phyloP scores from a whole-genome alignment of 2,113 vertebrate species.

The Meriones unguiculatus region DNA sequence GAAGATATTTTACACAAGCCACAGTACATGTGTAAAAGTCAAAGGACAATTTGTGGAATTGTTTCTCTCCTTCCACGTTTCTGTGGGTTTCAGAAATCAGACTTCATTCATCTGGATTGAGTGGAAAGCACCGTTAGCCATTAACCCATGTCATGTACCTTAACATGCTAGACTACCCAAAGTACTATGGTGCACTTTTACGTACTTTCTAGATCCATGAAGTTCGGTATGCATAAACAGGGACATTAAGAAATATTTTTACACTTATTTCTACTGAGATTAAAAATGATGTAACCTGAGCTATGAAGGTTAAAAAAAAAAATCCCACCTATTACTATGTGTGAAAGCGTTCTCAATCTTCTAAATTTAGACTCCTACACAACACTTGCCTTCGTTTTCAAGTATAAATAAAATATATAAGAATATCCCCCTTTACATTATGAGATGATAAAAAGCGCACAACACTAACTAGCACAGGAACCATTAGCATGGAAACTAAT shows the following conservation, averaged over 20 bases:
- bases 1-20: neutral
- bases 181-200: neutral
- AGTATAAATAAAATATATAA: neutral
- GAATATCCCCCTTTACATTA: neutral
- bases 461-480: neutral
- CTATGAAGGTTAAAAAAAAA: constrained; percentile 34
- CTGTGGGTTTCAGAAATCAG: neutral
- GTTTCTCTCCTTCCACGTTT: neutral
- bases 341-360: constrained; percentile 20
- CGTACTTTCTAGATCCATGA: neutral
- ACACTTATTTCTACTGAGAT: constrained; percentile 49
- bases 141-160: neutral
- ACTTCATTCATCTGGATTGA: neutral
- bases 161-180: constrained; percentile 18
- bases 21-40: neutral
- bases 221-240: constrained; percentile 6
- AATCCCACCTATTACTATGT: neutral
- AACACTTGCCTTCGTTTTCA: neutral
- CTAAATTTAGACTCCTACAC: neutral
- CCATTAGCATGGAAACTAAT: neutral
- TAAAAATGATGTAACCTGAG: constrained; percentile 43
- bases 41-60: too few species aligned
- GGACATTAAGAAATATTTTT: neutral
- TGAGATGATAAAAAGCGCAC: neutral
- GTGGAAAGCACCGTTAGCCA: neutral